Base-by-base conservation (phyloP, 2,113 vertebrate genomes). In the Plectropomus leopardus region DNA sequence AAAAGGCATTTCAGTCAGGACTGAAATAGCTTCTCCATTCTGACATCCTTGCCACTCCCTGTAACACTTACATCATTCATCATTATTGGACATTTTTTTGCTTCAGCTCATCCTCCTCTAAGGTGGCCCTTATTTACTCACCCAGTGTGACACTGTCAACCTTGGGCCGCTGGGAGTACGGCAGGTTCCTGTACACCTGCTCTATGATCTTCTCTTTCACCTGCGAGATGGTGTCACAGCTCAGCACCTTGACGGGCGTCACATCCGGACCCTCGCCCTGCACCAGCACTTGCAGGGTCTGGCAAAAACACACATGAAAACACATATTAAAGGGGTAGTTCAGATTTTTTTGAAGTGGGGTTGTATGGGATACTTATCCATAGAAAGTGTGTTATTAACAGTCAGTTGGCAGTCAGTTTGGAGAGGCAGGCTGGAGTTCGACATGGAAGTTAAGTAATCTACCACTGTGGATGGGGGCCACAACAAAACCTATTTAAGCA, bases 131-230 rank as follows among this genome's bases (percentile, higher is more conserved):
- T 54, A 54, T 75, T 32, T 40, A 87, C 97, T 77, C 92, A 99
- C 98, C 98, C 5, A 99, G 95, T 42, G 97, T 96, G 47, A 99
- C 97, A 0, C 96, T 97, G 63, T 99, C 98, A 3, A 96, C 96
- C 84, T 95, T 97, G 78, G 97, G 98, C 93, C 98, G 95, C 88
- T 95, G 96, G 51, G 98, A 97, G 90, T 97, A 98, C 0, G 98
- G 96, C 85, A 96, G 93, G 19, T 96, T 97, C 84, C 96, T 94
- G 87, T 98, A 99, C 84, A 98, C 98, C 93, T 99, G 97, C 83
- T 99, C 98, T 7, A 99, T 97, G 82, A 99, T 97, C 94, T 99
- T 99, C 89, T 99, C 98, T 86, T 99, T 99, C 75, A 99, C 98
- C 92, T 99, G 98, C 16, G 97, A 96, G 94, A 99, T 96, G 63